phyloP scores from a whole-genome alignment of 2,113 vertebrate species.

The Ptilonorhynchus violaceus region DNA sequence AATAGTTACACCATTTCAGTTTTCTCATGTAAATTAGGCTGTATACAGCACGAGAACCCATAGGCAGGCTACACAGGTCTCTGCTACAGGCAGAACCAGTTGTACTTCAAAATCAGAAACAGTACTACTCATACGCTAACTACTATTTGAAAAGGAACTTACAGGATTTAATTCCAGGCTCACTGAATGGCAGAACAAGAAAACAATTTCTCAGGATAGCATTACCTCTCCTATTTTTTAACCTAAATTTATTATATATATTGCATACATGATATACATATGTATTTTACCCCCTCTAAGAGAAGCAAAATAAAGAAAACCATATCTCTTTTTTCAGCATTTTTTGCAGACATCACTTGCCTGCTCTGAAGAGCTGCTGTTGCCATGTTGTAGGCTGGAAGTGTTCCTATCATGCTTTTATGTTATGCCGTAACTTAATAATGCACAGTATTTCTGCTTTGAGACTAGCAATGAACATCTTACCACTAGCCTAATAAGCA shows the following conservation, averaged over 20 bases:
- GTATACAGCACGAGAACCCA: not conserved
- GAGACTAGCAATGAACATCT: not conserved
- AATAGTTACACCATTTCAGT: not conserved
- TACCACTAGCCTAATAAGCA: not conserved
- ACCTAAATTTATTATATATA: not conserved
- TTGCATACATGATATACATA: not conserved
- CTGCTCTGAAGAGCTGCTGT: not conserved
- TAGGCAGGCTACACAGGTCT: not conserved
- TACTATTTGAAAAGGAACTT: not conserved
- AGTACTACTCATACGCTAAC: not conserved
- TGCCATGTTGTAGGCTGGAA: not conserved
- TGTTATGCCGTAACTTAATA: not conserved
- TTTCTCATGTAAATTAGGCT: not conserved
- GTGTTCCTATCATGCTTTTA: not conserved
- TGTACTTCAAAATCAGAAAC: not conserved
- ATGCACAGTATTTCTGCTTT: not conserved
- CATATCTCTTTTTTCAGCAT: not conserved
- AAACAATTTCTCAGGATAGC: not conserved
- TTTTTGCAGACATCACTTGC: not conserved
- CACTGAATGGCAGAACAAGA: not conserved
- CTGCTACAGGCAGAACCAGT: not conserved
- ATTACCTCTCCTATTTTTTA: not conserved
- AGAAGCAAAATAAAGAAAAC: not conserved
- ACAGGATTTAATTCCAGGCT: not conserved
- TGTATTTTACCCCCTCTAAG: not conserved